phyloP scores from a whole-genome alignment of 1,140 invertebrate genomes.

The Drosophila mojavensis region DNA sequence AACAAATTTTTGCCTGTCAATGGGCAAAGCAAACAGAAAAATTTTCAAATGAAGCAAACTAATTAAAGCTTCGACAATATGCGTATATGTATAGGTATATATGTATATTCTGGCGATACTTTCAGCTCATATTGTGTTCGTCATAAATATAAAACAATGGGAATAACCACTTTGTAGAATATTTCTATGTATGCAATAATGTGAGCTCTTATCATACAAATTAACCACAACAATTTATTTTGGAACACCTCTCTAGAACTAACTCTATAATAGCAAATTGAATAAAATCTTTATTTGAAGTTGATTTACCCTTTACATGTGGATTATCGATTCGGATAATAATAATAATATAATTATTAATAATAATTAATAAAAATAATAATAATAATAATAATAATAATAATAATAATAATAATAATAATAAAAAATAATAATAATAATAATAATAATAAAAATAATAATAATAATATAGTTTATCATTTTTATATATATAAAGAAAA shows the following conservation, averaged over 20 bases:
- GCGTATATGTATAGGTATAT: too few relatives aligned
- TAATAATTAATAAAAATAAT: too few relatives aligned
- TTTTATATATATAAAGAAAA: too few relatives aligned
- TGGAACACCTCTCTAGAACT: slow-evolving; percentile 34
- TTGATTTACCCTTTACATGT: not conserved
- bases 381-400: not conserved
- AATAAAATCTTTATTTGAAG: slow-evolving; percentile 26
- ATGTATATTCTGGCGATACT: not conserved
- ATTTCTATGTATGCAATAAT: slow-evolving; percentile 9
- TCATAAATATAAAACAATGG: slow-evolving; percentile 11
- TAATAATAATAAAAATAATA: too few relatives aligned
- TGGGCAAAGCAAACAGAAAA: not conserved
- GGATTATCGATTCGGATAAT: too few relatives aligned
- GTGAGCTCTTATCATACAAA: not conserved
- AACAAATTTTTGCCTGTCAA: slow-evolving; percentile 36
- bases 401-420: too few relatives aligned
- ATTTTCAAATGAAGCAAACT: too few relatives aligned
- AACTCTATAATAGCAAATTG: not conserved
- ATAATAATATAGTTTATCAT: too few relatives aligned
- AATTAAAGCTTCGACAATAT: too few relatives aligned
- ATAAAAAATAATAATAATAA: too few relatives aligned
- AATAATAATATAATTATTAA: too few relatives aligned
- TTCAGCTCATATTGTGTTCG: slow-evolving; percentile 1
- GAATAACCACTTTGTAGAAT: not conserved
- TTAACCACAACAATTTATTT: slow-evolving; percentile 42